Conservation (phyloP, 2,888 invertebrate genomes). For the Glyphotaelius pellucidus region DNA sequence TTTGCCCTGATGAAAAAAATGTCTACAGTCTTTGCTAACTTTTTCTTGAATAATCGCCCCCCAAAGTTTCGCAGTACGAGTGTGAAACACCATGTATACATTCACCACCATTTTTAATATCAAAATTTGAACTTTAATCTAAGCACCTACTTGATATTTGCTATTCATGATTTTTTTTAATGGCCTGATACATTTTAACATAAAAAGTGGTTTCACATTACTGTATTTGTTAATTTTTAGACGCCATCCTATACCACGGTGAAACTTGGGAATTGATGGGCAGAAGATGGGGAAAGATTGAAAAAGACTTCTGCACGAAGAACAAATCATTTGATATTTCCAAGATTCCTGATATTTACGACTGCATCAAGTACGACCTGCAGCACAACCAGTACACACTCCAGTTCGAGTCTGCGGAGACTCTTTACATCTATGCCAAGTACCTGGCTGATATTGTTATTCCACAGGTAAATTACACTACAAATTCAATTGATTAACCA, state of each 20-base stretch:
- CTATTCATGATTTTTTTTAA: neutral
- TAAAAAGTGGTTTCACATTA: neutral
- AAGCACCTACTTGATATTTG: too few relatives aligned
- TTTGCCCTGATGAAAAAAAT: too few relatives aligned
- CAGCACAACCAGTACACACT: conserved; percentile 98
- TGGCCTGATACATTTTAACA: neutral
- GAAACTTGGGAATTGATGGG: conserved; percentile 99
- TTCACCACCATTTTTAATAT: too few relatives aligned
- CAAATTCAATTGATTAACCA: too few relatives aligned
- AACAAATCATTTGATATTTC: conserved; percentile 97
- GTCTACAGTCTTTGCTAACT: too few relatives aligned
- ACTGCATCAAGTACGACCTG: conserved; percentile 99
- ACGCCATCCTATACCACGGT: conserved; percentile 96
- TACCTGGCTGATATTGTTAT: conserved; percentile 99
- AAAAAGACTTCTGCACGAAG: conserved; percentile 98
- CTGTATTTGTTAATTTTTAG: conserved; percentile 72
- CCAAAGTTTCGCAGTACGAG: too few relatives aligned
- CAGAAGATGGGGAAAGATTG: conserved; percentile 97
- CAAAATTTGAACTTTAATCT: too few relatives aligned
- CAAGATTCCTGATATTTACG: conserved; percentile 99
- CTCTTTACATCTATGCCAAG: conserved; percentile 96
- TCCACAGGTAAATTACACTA: conserved; percentile 85
- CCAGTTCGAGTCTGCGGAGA: conserved; percentile 94
- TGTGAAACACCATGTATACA: too few relatives aligned
- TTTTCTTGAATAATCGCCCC: too few relatives aligned